Percentiles rank a stretch among this genome's conserved stretches.
Evolutionary conservation across 2,113 vertebrate genomes (phyloP).

Genomic region (Hippocampus mohnikei): DNA sequence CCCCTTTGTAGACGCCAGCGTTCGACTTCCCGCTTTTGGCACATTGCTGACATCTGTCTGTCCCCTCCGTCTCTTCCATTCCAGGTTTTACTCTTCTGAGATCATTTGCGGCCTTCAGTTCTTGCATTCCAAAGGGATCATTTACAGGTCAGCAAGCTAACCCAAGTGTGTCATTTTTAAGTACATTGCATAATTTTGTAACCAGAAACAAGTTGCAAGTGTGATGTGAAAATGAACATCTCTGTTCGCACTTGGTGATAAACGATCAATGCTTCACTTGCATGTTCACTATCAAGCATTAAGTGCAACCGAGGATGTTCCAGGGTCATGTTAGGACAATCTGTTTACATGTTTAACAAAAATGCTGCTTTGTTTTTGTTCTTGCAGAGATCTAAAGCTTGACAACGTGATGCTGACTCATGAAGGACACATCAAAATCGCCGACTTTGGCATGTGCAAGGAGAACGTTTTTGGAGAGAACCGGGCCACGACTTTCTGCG

Average conservation of each 20-base stretch:
- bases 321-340: not conserved
- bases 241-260: not conserved
- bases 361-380: conserved; percentile 18
- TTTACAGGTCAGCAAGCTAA: conserved; percentile 85
- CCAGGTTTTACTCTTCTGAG: conserved; percentile 93
- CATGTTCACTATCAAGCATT: not conserved
- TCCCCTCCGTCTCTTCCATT: conserved; percentile 33
- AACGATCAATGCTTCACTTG: not conserved
- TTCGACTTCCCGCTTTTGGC: conserved; percentile 23
- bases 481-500: conserved; percentile 93
- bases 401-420: conserved; percentile 95
- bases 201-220: conserved; percentile 10
- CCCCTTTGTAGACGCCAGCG: conserved; percentile 15
- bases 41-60: conserved; percentile 17
- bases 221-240: conserved; percentile 13
- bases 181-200: not conserved
- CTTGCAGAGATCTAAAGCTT: conserved; percentile 89
- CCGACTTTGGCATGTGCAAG: conserved; percentile 98
- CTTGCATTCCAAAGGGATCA: conserved; percentile 91
- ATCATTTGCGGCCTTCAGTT: conserved; percentile 94
- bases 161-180: not conserved
- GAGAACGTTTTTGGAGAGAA: conserved; percentile 87
- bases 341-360: not conserved
- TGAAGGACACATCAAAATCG: conserved; percentile 94
- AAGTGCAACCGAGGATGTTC: not conserved